Conservation (phyloP, 2,797 vertebrate genomes). For the Danio tinwini region DNA sequence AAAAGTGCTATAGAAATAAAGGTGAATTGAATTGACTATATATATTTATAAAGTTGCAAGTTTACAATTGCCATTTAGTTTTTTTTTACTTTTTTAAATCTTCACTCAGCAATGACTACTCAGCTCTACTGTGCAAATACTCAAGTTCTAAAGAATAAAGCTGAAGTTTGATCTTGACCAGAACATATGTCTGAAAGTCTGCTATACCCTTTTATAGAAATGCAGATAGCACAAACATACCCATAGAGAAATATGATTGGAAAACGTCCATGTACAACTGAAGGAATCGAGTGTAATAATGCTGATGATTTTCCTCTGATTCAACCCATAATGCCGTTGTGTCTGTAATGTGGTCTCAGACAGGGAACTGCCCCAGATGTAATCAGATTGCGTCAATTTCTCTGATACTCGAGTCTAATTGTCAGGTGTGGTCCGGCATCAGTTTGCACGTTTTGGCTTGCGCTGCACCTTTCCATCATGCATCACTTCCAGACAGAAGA, state of each 20-base stretch:
- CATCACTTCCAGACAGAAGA: conserved; percentile 11
- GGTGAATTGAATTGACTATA: no score
- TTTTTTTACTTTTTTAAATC: no score
- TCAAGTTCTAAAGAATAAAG: not conserved
- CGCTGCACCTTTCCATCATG: conserved; percentile 15
- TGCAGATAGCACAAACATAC: not conserved
- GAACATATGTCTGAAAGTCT: conserved; percentile 12
- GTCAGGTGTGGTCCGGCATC: conserved; percentile 10
- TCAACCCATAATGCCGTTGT: not conserved
- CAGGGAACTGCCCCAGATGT: conserved; percentile 8
- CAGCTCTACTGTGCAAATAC: not conserved
- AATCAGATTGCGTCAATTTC: conserved; percentile 11
- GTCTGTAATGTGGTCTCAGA: conserved; percentile 1
- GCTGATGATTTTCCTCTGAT: not conserved
- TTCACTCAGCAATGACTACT: not conserved
- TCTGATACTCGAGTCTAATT: conserved; percentile 4
- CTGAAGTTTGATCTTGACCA: conserved; percentile 20
- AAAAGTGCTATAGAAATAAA: no score
- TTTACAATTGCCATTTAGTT: no score
- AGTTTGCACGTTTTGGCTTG: not conserved
- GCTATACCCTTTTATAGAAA: conserved; percentile 20
- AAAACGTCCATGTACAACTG: not conserved
- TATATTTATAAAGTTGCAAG: no score
- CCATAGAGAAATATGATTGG: not conserved
- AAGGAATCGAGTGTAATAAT: not conserved